These are phyloP conservation scores for Anolis apletophallus DNA, from an alignment of 2,797 vertebrate species.

Conservation along the genomic window DNA sequence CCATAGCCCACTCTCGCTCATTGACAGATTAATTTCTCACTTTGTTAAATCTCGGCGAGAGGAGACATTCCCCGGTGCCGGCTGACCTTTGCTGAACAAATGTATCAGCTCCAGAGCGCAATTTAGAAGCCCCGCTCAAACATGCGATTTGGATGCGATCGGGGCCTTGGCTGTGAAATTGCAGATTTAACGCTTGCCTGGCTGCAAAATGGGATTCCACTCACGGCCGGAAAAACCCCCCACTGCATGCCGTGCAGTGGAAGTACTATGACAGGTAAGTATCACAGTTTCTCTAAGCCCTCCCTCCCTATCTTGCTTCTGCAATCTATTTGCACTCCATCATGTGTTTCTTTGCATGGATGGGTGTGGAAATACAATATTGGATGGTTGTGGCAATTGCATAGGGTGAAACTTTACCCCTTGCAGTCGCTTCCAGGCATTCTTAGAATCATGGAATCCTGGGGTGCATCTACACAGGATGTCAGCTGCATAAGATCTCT, in stretches of 20 bases:
- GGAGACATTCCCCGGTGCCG: rapidly evolving
- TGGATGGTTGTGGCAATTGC: constrained; percentile 42
- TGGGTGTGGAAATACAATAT: constrained; percentile 47
- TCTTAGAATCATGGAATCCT: no score
- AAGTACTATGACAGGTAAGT: constrained; percentile 37
- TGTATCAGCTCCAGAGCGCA: constrained; percentile 35
- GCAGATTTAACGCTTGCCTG: constrained; percentile 63
- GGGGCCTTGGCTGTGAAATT: constrained; percentile 54
- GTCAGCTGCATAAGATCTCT: no score
- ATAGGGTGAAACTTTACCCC: background rate
- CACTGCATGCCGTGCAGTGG: constrained; percentile 44
- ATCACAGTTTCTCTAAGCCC: constrained; percentile 53
- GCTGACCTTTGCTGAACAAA: constrained; percentile 63
- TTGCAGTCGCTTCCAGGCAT: background rate
- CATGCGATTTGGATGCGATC: constrained; percentile 37
- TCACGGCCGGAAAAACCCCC: constrained; percentile 32
- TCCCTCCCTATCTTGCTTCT: background rate
- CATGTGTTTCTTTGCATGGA: constrained; percentile 30
- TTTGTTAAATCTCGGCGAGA: background rate
- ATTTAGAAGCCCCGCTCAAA: constrained; percentile 63
- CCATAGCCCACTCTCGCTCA: rapidly evolving
- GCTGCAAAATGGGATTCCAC: constrained; percentile 34
- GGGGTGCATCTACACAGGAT: no score
- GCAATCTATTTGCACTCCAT: constrained; percentile 39
- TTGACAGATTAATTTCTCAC: constrained; percentile 32